These are phyloP conservation scores for Brachionus rotundiformis DNA, from an alignment of 1,140 invertebrate species.

Conservation along the genomic window DNA sequence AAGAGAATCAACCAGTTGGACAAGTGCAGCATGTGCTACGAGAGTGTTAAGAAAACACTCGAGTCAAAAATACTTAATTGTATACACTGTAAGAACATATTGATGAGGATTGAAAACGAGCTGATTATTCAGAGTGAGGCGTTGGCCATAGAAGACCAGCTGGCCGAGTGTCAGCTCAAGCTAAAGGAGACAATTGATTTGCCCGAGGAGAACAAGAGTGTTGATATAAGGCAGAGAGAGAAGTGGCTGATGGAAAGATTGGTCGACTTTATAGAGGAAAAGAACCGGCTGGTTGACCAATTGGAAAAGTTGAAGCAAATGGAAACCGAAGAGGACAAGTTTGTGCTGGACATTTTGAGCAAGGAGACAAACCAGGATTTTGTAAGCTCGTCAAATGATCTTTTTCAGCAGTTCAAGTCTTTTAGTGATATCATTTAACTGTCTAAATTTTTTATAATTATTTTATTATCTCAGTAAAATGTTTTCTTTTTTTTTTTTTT, in stretches of 20 bases:
- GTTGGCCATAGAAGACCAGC: background rate
- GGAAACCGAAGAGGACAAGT: constrained; percentile 17
- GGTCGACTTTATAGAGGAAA: constrained; percentile 29
- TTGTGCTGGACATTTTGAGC: background rate
- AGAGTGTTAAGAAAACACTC: background rate
- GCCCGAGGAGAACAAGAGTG: background rate
- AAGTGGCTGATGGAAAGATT: constrained; percentile 16
- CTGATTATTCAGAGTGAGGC: constrained; percentile 23
- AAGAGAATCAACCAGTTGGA: background rate
- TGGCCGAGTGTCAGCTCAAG: background rate
- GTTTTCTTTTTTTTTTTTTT: background rate
- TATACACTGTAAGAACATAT: constrained; percentile 17
- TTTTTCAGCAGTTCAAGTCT: constrained; percentile 15
- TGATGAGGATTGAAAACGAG: constrained; percentile 34
- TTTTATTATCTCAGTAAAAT: background rate
- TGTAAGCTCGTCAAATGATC: background rate
- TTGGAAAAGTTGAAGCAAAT: constrained; percentile 14
- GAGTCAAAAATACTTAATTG: background rate
- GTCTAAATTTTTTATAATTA: constrained; percentile 8
- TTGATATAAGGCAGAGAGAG: background rate
- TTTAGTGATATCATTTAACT: constrained; percentile 25
- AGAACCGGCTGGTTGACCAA: constrained; percentile 7
- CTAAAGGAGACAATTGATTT: constrained; percentile 27
- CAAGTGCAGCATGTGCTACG: background rate
- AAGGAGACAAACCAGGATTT: constrained; percentile 12